phyloP scores from a whole-genome alignment of 2,113 vertebrate species.

The Siphamia tubifer region DNA sequence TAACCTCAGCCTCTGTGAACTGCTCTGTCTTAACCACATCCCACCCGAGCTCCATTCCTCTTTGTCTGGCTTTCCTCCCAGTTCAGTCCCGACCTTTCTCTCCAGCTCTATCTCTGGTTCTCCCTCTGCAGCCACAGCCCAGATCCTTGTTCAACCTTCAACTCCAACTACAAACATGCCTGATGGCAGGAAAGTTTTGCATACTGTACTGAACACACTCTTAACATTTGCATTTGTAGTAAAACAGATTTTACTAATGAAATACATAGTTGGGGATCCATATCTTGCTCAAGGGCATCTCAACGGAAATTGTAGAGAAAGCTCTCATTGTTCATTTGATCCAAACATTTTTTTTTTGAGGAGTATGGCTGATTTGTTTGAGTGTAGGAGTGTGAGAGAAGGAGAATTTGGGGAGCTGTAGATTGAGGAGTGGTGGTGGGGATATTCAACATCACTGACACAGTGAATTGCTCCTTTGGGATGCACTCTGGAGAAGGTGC shows the following conservation, averaged over 20 bases:
- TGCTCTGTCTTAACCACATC: constrained; percentile 48
- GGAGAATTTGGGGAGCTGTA: constrained; percentile 22
- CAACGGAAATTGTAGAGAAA: constrained; percentile 15
- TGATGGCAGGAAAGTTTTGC: constrained; percentile 18
- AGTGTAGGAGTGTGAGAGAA: constrained; percentile 12
- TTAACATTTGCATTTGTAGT: not conserved
- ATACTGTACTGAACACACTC: not conserved
- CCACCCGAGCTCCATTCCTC: constrained; percentile 44
- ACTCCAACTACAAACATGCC: constrained; percentile 17
- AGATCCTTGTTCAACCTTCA: constrained; percentile 17
- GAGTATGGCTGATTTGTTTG: constrained; percentile 1
- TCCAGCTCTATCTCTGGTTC: constrained; percentile 27
- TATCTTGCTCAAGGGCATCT: constrained; percentile 38
- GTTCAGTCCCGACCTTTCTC: constrained; percentile 33
- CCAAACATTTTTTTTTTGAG: constrained; percentile 4
- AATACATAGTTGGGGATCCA: not conserved
- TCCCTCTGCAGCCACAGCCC: constrained; percentile 53
- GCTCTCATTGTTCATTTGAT: constrained; percentile 14
- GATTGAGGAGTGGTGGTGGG: constrained; percentile 15
- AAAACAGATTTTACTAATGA: not conserved
- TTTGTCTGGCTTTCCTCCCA: constrained; percentile 45
- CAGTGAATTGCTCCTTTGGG: constrained; percentile 65
- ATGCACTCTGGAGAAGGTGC: constrained; percentile 62
- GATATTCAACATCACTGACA: constrained; percentile 57
- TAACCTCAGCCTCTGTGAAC: constrained; percentile 24